These are phyloP conservation scores for Meliscaeva auricollis DNA, from an alignment of 2,888 invertebrate genomes.

Conservation along the genomic window DNA sequence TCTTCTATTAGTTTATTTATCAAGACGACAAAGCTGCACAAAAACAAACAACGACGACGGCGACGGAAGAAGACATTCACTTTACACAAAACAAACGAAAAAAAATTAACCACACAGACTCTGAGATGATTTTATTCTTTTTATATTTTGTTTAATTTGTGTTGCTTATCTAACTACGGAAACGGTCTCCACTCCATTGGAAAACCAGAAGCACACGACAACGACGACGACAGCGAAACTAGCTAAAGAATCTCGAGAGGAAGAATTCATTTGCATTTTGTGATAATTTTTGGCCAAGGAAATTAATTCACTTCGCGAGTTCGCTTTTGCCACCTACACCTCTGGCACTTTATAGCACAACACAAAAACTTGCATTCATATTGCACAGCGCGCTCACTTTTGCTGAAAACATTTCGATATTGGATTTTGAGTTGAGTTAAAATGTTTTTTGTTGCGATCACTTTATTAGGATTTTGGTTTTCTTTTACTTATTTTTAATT, in stretches of 20 bases:
- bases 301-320: conserved; percentile 20
- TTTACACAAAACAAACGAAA: background rate
- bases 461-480: conserved; percentile 45
- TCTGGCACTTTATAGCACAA: conserved; percentile 41
- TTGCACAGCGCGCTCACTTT: conserved; percentile 36
- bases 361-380: conserved; percentile 32
- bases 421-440: conserved; percentile 19
- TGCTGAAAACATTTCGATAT: conserved; percentile 20
- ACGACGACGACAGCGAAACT: conserved; percentile 27
- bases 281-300: conserved; percentile 16
- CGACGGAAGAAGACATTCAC: conserved; percentile 40
- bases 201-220: conserved; percentile 47
- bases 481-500: background rate
- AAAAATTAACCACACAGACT: too few relatives aligned
- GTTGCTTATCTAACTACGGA: conserved; percentile 72
- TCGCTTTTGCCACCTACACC: conserved; percentile 43
- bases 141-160: conserved; percentile 30
- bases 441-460: conserved; percentile 33
- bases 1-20: conserved; percentile 19
- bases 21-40: conserved; percentile 18
- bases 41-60: conserved; percentile 7
- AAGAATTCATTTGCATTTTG: conserved; percentile 64
- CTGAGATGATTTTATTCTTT: conserved; percentile 4
- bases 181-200: conserved; percentile 55
- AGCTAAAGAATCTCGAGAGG: conserved; percentile 53